Conservation (phyloP, 2,888 invertebrate species). For the Odontocerum albicorne region DNA sequence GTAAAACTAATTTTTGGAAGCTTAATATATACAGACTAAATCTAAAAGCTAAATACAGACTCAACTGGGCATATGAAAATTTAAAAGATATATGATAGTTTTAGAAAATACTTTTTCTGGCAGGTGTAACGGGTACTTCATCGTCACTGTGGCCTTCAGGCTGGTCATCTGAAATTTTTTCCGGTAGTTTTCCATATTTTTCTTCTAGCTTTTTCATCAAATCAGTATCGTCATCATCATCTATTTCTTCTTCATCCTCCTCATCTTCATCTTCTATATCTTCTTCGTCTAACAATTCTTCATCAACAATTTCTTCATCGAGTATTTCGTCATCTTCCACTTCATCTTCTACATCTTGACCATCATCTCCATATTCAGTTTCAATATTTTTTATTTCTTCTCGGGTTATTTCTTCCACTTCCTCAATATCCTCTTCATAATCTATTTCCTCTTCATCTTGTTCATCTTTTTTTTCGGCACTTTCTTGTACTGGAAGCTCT, state of each 20-base stretch:
- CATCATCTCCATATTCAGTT: slow-evolving; percentile 16
- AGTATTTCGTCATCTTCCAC: slow-evolving; percentile 42
- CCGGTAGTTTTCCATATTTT: slow-evolving; percentile 71
- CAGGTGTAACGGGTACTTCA: slow-evolving; percentile 40
- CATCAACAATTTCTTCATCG: slow-evolving; percentile 47
- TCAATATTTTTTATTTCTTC: slow-evolving; percentile 39
- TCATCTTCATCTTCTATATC: slow-evolving; percentile 55
- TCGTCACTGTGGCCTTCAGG: slow-evolving; percentile 52
- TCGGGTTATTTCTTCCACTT: slow-evolving; percentile 53
- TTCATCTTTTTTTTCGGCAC: slow-evolving; percentile 43
- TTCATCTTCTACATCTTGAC: slow-evolving; percentile 37
- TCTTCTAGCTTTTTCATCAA: slow-evolving; percentile 69
- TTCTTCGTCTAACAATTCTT: slow-evolving; percentile 44
- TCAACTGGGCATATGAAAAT: slow-evolving; percentile 27
- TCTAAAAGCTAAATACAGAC: no score
- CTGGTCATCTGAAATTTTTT: slow-evolving; percentile 47
- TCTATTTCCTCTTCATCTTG: slow-evolving; percentile 38
- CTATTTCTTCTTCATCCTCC: slow-evolving; percentile 58
- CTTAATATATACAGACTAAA: no score
- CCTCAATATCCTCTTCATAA: slow-evolving; percentile 44
- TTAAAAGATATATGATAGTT: slow-evolving; percentile 8
- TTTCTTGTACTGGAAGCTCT: slow-evolving; percentile 36
- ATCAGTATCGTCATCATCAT: slow-evolving; percentile 71
- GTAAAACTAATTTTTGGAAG: no score
- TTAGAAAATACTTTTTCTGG: slow-evolving; percentile 39